Percentiles rank a stretch among this genome's conserved stretches.
phyloP scores from a whole-genome alignment of 2,888 invertebrate genomes.

The Agrotis puta region DNA sequence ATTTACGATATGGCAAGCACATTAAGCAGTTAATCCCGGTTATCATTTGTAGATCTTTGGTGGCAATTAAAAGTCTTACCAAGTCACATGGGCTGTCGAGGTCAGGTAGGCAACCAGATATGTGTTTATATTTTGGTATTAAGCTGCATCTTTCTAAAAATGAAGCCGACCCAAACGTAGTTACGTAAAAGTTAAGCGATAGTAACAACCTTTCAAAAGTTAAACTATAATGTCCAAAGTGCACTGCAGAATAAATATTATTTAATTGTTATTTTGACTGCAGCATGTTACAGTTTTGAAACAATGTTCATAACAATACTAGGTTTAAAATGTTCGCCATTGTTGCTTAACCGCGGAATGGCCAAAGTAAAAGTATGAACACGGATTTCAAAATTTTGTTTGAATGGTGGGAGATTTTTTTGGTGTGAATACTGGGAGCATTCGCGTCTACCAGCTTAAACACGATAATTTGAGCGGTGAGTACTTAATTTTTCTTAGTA shows the following conservation, averaged over 20 bases:
- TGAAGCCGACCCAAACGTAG: too few species aligned
- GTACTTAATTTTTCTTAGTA: neutral
- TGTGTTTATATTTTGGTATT: too few species aligned
- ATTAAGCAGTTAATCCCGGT: neutral
- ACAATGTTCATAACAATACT: constrained; percentile 26
- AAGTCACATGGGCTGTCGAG: neutral
- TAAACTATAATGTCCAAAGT: neutral
- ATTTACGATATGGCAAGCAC: neutral
- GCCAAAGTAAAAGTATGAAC: constrained; percentile 30
- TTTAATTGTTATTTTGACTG: constrained; percentile 8
- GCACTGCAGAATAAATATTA: constrained; percentile 15
- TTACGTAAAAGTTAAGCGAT: too few species aligned
- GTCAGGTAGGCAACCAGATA: too few species aligned
- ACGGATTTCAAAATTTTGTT: constrained; percentile 42
- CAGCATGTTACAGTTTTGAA: constrained; percentile 25
- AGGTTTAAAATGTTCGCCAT: constrained; percentile 31
- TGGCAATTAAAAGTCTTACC: neutral
- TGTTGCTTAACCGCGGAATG: constrained; percentile 32
- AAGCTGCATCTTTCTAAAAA: too few species aligned
- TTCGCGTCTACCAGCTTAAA: neutral
- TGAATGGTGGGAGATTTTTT: constrained; percentile 42
- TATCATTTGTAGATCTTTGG: neutral
- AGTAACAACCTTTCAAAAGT: neutral
- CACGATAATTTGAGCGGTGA: too few species aligned
- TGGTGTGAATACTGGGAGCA: neutral